Base-by-base conservation (phyloP, 2,888 invertebrate species). In the Lepidocyrtoides sp. region DNA sequence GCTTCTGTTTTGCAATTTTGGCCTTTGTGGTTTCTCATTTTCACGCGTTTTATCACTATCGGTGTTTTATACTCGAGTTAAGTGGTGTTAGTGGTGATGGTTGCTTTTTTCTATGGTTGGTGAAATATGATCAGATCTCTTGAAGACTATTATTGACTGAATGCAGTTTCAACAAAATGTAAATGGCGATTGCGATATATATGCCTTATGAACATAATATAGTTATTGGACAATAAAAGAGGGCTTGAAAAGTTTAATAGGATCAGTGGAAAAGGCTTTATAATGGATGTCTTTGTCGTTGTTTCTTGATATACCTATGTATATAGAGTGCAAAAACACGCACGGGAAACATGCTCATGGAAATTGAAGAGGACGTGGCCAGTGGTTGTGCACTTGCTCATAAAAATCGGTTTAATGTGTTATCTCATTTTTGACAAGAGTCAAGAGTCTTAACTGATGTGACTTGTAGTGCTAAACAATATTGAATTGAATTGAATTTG, bases 111-210 rank as follows among this genome's bases (percentile, higher is more conserved):
- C 17, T 2, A 17, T 69, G 12, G 0, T 72, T 17, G 69, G 69
- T 72, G 69, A 72, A 72, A 72, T 72, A 41, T 72, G 69, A 72
- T 41, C 66, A 36, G 69, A 32, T 69, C 36, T 36, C 17, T 10
- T 23, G 23, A 8, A 5, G 20, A 23, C 10, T 26, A 32, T 8
- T 36, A 66, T 69, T 69, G 12, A 29, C 26, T 14, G 29, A 63
- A 63, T 63, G 26, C 29, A 63, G 17, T 26, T 63, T 29, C 12
- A 29, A 63, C 23, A 36, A 36, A 36, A 14, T 63, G 29, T 29
- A 57, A 14, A 12, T 4, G 2, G 14, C 17, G 4, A 57, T 20
- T 48, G 10, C 48, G 3, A 10, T n/a, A 4, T 14, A n/a, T 3
- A 17, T 54, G 10, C 10, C 14, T 2, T n/a, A 48, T 48, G 48